Base-by-base conservation (phyloP, 30 jellyfish, hydroid and myxozoan species). In the Haliclystus octoradiatus region DNA sequence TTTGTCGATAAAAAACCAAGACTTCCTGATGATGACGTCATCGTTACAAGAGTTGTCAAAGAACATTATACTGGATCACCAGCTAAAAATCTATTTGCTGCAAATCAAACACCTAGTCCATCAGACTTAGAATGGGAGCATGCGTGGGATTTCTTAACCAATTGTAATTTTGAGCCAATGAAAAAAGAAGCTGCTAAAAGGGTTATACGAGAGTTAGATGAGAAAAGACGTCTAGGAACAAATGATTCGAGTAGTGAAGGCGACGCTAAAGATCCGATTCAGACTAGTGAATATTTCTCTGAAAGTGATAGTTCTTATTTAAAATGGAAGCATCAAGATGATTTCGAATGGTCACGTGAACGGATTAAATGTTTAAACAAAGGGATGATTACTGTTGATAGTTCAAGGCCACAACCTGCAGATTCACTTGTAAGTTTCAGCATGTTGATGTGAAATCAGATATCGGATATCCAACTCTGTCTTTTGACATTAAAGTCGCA, bases 91-190 rank as follows among this genome's bases (percentile, higher is more conserved):
- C 76, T 89, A 63, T 89, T 78, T 64, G 94, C 98, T 3, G 94
- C 98, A 22, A 82, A 89, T 72, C 52, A 65, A 14, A 82, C 98
- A 3, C 98, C 98, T 22, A 89, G 95, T 63, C 95, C 98, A 1
- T 89, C 98, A 0, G 98, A 89, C 24, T 70, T 89, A 19, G 98
- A 89, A 33, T 89, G 98, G 98, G 98, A 89, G 73, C 98, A 89
- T 49, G 98, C 94, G 13, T 89, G 98, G 98, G 98, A 89, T 52
- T 76, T 81, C 52, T 76, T 89, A 1, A 81, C 98, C 46, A 82
- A 89, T 62, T 89, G 89, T 19, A 91, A 89, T 30, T 81, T 81
- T 52, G 93, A 89, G 62, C 65, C 40, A n/a, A n/a, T 57, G 70
- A 68, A 88, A 79, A 85, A 81, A 33, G 69, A 84, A 72, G 27